Evolutionary conservation across 2,888 invertebrate species (phyloP).

Genomic region (Dusona sp.): DNA sequence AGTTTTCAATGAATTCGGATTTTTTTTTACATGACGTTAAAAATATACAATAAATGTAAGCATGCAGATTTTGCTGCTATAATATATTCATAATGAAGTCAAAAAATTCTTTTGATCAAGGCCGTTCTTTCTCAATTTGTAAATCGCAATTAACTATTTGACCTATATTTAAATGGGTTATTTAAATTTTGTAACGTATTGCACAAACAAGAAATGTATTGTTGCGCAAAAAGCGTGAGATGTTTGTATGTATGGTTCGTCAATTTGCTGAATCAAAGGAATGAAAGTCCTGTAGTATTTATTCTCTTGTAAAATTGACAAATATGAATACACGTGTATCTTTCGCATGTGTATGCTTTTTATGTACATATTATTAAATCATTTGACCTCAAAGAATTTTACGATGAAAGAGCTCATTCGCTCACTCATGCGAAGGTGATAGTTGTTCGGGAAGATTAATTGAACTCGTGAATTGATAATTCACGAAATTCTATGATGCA

Average conservation of each 20-base stretch:
- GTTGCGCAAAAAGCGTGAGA: constrained; percentile 2
- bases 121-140: neutral
- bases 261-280: constrained; percentile 12
- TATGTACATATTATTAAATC: constrained; percentile 23
- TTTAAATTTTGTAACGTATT: neutral
- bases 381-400: constrained; percentile 39
- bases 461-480: constrained; percentile 34
- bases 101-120: neutral
- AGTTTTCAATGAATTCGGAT: neutral
- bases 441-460: constrained; percentile 50
- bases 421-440: neutral
- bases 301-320: constrained; percentile 37
- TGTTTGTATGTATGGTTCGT: neutral
- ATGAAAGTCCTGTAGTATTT: constrained; percentile 27
- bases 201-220: neutral
- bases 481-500: constrained; percentile 34
- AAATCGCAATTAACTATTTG: neutral
- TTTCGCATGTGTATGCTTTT: neutral
- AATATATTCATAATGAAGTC: neutral
- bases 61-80: neutral
- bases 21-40: neutral
- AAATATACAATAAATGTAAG: neutral
- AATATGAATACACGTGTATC: constrained; percentile 12
- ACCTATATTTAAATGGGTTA: neutral
- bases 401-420: constrained; percentile 14